Conservation (phyloP, 2,888 invertebrate species). For the Eristalinus aeneus region DNA sequence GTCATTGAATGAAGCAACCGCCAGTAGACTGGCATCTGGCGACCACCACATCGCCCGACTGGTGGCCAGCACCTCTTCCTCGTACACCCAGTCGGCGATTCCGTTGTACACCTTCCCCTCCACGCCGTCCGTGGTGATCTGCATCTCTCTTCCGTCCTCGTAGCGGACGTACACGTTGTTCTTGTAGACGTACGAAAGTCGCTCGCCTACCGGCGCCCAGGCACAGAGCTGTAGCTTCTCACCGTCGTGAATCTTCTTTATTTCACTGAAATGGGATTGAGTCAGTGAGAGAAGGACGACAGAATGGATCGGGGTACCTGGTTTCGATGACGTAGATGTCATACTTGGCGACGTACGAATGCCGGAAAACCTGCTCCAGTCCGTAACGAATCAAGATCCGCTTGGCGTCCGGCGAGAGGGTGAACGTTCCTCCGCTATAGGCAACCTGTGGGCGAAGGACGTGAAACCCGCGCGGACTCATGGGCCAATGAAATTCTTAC, state of each 20-base stretch:
- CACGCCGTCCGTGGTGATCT: constrained; percentile 84
- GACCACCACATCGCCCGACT: constrained; percentile 92
- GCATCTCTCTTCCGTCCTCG: constrained; percentile 76
- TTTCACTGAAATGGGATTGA: constrained; percentile 2
- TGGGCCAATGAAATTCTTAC: constrained; percentile 64
- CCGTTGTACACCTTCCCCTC: constrained; percentile 89
- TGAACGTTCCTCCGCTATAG: constrained; percentile 77
- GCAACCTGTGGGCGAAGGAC: constrained; percentile 73
- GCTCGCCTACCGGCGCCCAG: constrained; percentile 83
- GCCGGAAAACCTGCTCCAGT: constrained; percentile 82
- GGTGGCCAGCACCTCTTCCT: constrained; percentile 90
- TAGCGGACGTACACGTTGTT: constrained; percentile 85
- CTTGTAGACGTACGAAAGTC: constrained; percentile 84
- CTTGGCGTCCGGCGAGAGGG: constrained; percentile 78
- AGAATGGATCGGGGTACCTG: constrained; percentile 77
- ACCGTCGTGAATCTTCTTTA: constrained; percentile 79
- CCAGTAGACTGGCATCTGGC: constrained; percentile 85
- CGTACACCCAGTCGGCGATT: constrained; percentile 95
- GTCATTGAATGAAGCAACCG: constrained; percentile 88
- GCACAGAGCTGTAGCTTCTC: constrained; percentile 84
- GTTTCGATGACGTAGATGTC: constrained; percentile 83
- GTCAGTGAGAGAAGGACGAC: not conserved
- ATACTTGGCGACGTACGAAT: constrained; percentile 85
- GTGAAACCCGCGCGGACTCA: not conserved
- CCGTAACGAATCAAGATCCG: constrained; percentile 77